Evolutionary conservation across 2,888 invertebrate genomes (phyloP).

Genomic region (Azorinus chamasolen): DNA sequence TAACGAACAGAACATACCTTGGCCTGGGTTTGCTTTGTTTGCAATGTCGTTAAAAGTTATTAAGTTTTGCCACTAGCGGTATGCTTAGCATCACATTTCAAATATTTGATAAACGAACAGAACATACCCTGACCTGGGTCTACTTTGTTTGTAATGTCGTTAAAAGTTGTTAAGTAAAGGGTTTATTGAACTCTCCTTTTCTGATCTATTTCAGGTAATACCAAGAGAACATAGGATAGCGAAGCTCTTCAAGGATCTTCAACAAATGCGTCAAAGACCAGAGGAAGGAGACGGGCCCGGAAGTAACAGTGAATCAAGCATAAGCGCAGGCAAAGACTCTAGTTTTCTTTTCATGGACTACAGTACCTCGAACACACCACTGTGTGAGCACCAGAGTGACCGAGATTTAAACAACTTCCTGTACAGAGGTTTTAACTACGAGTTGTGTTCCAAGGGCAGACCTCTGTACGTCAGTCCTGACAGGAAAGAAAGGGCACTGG

Average conservation of each 20-base stretch:
- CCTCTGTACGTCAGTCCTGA: conserved; percentile 16
- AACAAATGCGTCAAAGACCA: conserved; percentile 16
- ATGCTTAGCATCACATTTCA: too few relatives aligned
- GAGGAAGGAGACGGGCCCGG: background rate
- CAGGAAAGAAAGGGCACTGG: conserved; percentile 30
- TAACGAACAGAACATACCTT: too few relatives aligned
- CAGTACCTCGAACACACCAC: background rate
- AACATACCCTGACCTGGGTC: too few relatives aligned
- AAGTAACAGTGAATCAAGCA: background rate
- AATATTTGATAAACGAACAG: too few relatives aligned
- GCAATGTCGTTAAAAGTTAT: too few relatives aligned
- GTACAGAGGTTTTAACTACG: conserved; percentile 30
- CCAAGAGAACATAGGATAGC: conserved; percentile 44
- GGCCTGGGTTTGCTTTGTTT: too few relatives aligned
- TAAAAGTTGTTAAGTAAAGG: too few relatives aligned
- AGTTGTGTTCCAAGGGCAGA: conserved; percentile 35
- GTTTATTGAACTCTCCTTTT: too few relatives aligned
- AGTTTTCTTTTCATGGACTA: conserved; percentile 46
- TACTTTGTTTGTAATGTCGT: too few relatives aligned
- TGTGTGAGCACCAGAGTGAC: conserved; percentile 15
- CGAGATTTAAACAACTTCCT: conserved; percentile 35
- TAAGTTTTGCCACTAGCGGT: too few relatives aligned
- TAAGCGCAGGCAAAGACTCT: conserved; percentile 2
- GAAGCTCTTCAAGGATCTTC: conserved; percentile 39
- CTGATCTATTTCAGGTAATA: conserved; percentile 11